Evolutionary conservation across 92 coral and sea anemone species (phyloP).

Genomic region (Epizoanthus stellaris): DNA sequence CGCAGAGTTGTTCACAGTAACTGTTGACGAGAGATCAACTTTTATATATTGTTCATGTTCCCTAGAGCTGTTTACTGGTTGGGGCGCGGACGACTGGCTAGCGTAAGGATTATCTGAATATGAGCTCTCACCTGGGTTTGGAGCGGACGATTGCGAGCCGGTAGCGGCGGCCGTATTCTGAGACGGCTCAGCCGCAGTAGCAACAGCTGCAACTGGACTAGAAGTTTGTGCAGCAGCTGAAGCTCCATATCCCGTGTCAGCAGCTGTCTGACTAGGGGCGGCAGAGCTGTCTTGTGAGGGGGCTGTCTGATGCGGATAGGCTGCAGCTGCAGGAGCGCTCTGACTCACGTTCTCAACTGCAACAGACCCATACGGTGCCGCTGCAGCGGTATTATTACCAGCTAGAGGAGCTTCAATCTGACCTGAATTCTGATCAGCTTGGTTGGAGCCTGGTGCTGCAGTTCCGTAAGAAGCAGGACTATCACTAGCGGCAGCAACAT

Average conservation of each 20-base stretch:
- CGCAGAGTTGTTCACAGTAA: neutral
- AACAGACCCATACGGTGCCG: neutral
- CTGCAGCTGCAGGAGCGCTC: neutral
- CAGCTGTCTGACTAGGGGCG: neutral
- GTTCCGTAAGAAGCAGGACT: neutral
- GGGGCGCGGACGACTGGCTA: constrained; percentile 17
- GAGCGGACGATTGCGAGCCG: neutral
- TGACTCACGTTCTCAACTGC: neutral
- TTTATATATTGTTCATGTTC: constrained; percentile 12
- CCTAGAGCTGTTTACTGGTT: constrained; percentile 3
- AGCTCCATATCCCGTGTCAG: neutral
- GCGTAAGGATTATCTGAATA: constrained; percentile 11
- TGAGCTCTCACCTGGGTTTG: constrained; percentile 38
- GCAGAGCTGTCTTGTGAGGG: neutral
- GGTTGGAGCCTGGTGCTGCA: neutral
- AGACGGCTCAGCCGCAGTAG: neutral
- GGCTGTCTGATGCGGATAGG: constrained; percentile 4
- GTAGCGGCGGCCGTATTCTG: neutral
- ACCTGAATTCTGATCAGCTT: neutral
- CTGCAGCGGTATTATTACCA: too few relatives aligned
- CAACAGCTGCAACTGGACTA: too few relatives aligned
- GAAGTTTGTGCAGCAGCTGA: too few relatives aligned
- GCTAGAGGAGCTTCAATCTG: neutral
- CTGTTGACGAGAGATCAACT: neutral
- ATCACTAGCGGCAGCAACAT: neutral